Evolutionary conservation across 2,113 vertebrate species (phyloP), one percentile per base, ranked within the genome.

Genomic region (Archilochus colubris): DNA sequence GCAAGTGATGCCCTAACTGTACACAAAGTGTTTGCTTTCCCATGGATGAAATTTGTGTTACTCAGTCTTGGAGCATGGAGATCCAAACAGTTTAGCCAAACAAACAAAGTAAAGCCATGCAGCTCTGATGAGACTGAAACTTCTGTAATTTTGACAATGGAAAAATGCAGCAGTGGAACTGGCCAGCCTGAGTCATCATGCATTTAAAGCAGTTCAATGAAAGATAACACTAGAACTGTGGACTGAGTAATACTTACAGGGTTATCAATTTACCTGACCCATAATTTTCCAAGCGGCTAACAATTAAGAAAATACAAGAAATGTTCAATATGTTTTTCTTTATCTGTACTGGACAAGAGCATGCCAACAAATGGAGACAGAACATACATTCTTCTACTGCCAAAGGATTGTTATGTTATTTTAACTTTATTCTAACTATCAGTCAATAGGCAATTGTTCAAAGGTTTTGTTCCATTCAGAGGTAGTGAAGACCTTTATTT

Each of bases 241-340:
- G 85, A 96, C 96, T 93, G 95, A 97, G 93, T 73, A 88, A 98
- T 98, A 98, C 97, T 98, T 98, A 98, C 97, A 98, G 92, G 92
- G 51, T 96, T 95, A 96, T 96, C 97, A 97, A 95, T 97, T 98
- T 98, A 98, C 97, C 98, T 97, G 97, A 97, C 98, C 97, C 97
- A 97, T 97, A 97, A 98, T 94, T 97, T 97, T 97, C 98, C 98
- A 98, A 98, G 98, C 97, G 92, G 98, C 98, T 97, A 98, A 98
- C 97, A 97, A 98, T 98, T 97, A 98, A 98, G 97, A 98, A 98
- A 98, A 98, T 97, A 98, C 93, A 98, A 98, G 90, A 98, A 88
- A 98, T 91, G 94, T 97, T 97, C 98, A 97, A 97, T 98, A 97
- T 96, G 91, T 92, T 94, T 91, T 96, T 95, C 53, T 96, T 96